Base-by-base conservation (phyloP, 2,888 invertebrate genomes). In the Cremastinae sp. region DNA sequence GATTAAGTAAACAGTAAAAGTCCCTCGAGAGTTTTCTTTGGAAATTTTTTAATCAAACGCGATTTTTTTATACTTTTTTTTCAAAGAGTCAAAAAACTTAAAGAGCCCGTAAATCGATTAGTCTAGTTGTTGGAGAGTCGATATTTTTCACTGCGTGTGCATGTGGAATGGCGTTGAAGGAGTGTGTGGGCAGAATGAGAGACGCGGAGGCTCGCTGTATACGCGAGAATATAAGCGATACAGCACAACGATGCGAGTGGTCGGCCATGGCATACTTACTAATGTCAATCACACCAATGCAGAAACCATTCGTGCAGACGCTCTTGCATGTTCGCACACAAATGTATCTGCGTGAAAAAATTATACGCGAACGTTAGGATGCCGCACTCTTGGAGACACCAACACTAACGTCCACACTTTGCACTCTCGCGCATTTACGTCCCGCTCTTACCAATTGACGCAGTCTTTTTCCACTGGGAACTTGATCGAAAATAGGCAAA, bases 211-310 rank as follows among this genome's bases (percentile, higher is more conserved):
- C 74, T 77, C 78, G 53, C 22, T 28, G 47, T 47, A 10, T 56
- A 47, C 14, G 18, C 20, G 56, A 39, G 39, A 39, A 37, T 55
- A 45, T 45, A 65, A 10, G 41, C 37, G 20, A n/a, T 58, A 37
- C 82, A 56, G 53, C 56, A 83, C 85, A 80, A 83, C 84, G 83
- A 83, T 85, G 85, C 81, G 86, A 88, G 89, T 87, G 84, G 89
- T 87, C 87, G 89, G 89, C 89, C 89, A 85, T 89, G 89, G 89
- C 89, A 89, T 86, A 89, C 89, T 89, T 89, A 89, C 86, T 85
- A 89, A 89, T 89, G 89, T 89, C 89, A 89, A 89, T 89, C 89
- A 89, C 89, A 89, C 89, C 87, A 84, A 83, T 68, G 84, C 86
- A 85, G 85, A 68, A 64, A 58, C 85, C 85, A 86, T 86, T 83